A percentile compares a stretch with the other conserved stretches of the same genome.
These are phyloP conservation scores for Graphium colonna DNA, from an alignment of 2,888 invertebrate species.

Conservation along the genomic window DNA sequence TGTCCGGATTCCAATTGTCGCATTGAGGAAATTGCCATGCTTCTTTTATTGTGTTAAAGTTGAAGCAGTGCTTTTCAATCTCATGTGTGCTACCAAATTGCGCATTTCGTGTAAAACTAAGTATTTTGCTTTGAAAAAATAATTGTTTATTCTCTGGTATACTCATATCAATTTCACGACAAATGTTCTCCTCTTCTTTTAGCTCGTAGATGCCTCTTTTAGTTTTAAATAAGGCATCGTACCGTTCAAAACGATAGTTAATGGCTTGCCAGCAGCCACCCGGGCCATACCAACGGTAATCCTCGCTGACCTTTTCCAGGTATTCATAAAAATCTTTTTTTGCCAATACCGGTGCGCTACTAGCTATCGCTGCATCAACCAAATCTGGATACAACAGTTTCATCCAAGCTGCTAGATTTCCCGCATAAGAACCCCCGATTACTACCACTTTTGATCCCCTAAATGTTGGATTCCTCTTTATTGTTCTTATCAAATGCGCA, in stretches of 20 bases:
- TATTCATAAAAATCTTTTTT: no score
- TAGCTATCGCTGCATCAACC: no score
- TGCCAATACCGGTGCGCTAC: no score
- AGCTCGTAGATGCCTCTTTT: conserved; percentile 47
- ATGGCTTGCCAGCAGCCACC: conserved; percentile 48
- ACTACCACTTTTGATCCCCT: conserved; percentile 56
- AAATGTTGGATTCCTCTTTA: conserved; percentile 43
- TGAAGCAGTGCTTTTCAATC: conserved; percentile 49
- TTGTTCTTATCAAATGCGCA: conserved; percentile 43
- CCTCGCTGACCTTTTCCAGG: conserved; percentile 58
- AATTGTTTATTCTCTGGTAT: conserved; percentile 51
- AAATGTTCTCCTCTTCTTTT: conserved; percentile 59
- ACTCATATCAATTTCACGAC: conserved; percentile 49
- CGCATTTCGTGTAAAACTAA: conserved; percentile 46
- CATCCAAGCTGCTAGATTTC: conserved; percentile 69
- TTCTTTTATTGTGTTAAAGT: conserved; percentile 28
- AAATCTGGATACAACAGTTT: conserved; percentile 56
- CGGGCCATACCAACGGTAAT: conserved; percentile 55
- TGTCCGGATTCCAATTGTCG: conserved; percentile 38
- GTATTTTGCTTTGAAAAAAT: conserved; percentile 51
- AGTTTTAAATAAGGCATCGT: conserved; percentile 46
- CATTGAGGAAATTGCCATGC: conserved; percentile 31
- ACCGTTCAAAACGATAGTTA: conserved; percentile 44
- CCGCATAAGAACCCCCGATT: conserved; percentile 66
- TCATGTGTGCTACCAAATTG: conserved; percentile 51